Evolutionary conservation across 1,140 invertebrate genomes (phyloP), one percentile per base, ranked within the genome.

Genomic region (Drosophila punjabiensis): DNA sequence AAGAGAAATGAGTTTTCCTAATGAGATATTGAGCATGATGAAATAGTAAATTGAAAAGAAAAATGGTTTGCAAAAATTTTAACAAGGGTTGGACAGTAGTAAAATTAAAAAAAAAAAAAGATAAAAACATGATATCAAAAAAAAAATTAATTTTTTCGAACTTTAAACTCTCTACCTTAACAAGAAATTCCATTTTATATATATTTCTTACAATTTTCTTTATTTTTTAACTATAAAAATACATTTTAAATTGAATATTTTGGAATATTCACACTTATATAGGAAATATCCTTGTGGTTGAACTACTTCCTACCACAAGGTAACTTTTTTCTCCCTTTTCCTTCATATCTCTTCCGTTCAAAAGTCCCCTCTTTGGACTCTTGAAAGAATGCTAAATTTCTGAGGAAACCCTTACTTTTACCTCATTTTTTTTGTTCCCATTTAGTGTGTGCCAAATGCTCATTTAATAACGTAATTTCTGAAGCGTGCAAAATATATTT

Each of bases 401-500:
- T 10, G 13, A 24, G 43, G 14, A 7, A 30, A 33, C 43, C 18
- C 16, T 60, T 16, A 45, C 69, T 30, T 30, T 11, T 35, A 11
- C 33, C 33, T 8, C 28, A 16, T 6, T 39, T 10, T 8, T 13
- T 39, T 45, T 56, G 73, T 56, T 74, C 58, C 74, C 71, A 82
- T 90, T 90, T 90, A 86, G 87, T 81, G 83, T 87, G 87, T 91
- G 87, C 87, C 87, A 90, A 90, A 90, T 90, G 87, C 81, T 91
- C 88, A 88, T 91, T 91, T 91, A 91, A 91, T 91, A 91, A 91
- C 84, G 88, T 91, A 91, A 91, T 91, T 91, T 91, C 74, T 91
- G 79, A 91, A 89, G 84, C 81, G 88, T 91, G 81, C 79, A 91
- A 82, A 87, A 89, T 74, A 92, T 91, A 91, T 91, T 91, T 91